Percentiles rank a stretch among this genome's conserved stretches.
Evolutionary conservation across 2,888 invertebrate genomes (phyloP).

Genomic region (Polydesmus complanatus): DNA sequence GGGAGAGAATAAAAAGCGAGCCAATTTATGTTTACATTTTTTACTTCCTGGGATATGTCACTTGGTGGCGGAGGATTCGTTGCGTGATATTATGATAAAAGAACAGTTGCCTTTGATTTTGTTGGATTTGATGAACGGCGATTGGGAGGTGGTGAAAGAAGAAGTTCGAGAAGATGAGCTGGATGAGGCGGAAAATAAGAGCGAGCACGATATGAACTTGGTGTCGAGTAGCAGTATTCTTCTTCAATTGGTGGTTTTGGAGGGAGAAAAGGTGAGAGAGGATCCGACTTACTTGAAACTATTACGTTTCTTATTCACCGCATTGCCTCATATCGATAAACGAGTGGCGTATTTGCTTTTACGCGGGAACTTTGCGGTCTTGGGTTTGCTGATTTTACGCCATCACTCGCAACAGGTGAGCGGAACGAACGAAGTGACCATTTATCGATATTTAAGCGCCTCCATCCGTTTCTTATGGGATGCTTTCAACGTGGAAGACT

Average conservation of each 20-base stretch:
- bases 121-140: conserved; percentile 25
- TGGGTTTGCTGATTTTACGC: conserved; percentile 67
- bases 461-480: conserved; percentile 86
- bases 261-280: conserved; percentile 66
- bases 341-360: conserved; percentile 59
- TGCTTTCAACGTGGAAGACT: conserved; percentile 77
- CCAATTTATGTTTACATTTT: conserved; percentile 57
- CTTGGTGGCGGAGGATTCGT: conserved; percentile 77
- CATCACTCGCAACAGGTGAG: conserved; percentile 61
- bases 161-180: conserved; percentile 40
- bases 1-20: conserved; percentile 28
- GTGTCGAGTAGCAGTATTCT: conserved; percentile 79
- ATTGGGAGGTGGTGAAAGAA: conserved; percentile 27
- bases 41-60: conserved; percentile 81
- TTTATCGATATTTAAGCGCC: conserved; percentile 74
- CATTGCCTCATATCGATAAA: conserved; percentile 66
- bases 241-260: conserved; percentile 81
- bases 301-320: conserved; percentile 69
- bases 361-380: conserved; percentile 67
- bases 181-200: conserved; percentile 54
- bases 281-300: conserved; percentile 51
- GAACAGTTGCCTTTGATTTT: conserved; percentile 27
- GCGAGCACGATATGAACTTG: conserved; percentile 68
- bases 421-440: conserved; percentile 35
- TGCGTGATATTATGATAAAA: conserved; percentile 61